A percentile compares a stretch with the other conserved stretches of the same genome.
These are phyloP conservation scores for Drosophila orosa DNA, from an alignment of 1,140 invertebrate genomes.

Conservation along the genomic window DNA sequence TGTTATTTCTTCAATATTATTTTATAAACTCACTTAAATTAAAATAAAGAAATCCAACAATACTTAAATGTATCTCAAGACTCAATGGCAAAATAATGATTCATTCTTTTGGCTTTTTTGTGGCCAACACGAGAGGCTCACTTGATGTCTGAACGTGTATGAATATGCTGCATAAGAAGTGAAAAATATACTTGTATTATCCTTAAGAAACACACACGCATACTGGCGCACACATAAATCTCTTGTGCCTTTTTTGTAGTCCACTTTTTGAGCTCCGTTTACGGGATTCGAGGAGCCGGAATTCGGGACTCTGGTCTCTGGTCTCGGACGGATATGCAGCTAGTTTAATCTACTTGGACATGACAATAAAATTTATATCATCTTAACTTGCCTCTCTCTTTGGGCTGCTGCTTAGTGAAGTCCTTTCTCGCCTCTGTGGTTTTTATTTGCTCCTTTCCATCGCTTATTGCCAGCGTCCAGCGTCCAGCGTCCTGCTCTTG, in stretches of 20 bases:
- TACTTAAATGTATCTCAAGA: conserved; percentile 9
- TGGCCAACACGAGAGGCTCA: background rate
- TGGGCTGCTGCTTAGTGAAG: conserved; percentile 69
- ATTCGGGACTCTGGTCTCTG: conserved; percentile 21
- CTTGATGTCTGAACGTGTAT: conserved; percentile 18
- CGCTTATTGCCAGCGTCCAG: conserved; percentile 28
- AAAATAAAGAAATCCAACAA: background rate
- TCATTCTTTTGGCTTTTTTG: conserved; percentile 31
- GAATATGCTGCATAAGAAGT: conserved; percentile 42
- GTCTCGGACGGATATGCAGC: conserved; percentile 60
- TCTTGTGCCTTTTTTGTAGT: conserved; percentile 62
- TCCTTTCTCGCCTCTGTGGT: conserved; percentile 76
- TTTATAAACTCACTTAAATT: background rate
- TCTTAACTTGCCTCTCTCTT: conserved; percentile 55
- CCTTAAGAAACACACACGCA: conserved; percentile 14
- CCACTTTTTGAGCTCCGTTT: conserved; percentile 62
- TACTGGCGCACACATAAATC: conserved; percentile 66
- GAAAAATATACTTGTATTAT: conserved; percentile 58
- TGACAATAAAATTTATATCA: conserved; percentile 83
- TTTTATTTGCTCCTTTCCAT: conserved; percentile 69
- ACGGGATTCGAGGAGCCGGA: conserved; percentile 20
- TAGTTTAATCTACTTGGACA: conserved; percentile 83
- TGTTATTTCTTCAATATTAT: background rate
- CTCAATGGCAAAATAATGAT: conserved; percentile 60
- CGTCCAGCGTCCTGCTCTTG: conserved; percentile 7